Percentiles rank a stretch among this genome's conserved stretches.
These are phyloP conservation scores for Saturnia japonica DNA, from an alignment of 2,888 invertebrate genomes.

Conservation along the genomic window DNA sequence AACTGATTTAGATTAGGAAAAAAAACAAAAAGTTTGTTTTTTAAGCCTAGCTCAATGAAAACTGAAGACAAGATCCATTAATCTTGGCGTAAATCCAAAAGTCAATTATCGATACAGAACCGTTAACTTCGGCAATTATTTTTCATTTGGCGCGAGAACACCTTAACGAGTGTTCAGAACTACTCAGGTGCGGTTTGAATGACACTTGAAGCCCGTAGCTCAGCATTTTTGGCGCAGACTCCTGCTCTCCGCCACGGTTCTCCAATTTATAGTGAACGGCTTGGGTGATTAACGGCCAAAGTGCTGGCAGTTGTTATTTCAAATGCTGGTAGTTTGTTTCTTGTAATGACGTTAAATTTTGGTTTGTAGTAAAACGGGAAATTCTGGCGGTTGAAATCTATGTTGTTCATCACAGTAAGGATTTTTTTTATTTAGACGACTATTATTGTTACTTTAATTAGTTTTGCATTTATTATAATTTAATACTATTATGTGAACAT, in stretches of 20 bases:
- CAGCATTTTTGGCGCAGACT: constrained; percentile 63
- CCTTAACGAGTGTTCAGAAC: constrained; percentile 65
- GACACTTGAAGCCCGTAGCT: constrained; percentile 54
- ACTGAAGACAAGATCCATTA: constrained; percentile 30
- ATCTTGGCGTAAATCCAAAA: constrained; percentile 69
- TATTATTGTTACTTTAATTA: not conserved
- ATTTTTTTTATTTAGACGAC: not conserved
- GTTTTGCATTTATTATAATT: too few species aligned
- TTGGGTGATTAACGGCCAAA: constrained; percentile 46
- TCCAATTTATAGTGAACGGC: constrained; percentile 60
- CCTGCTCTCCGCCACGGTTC: constrained; percentile 30
- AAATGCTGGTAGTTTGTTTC: constrained; percentile 16
- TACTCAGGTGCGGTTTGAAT: constrained; percentile 57
- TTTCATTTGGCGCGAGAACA: constrained; percentile 65
- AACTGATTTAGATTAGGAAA: not conserved
- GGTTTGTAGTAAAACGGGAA: not conserved
- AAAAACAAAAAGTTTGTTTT: not conserved
- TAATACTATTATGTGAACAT: too few species aligned
- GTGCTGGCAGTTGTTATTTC: constrained; percentile 20
- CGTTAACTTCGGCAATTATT: constrained; percentile 71
- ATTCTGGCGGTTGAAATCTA: not conserved
- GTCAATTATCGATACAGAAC: constrained; percentile 68
- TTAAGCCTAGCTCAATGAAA: constrained; percentile 7
- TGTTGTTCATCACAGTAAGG: not conserved
- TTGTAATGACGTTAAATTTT: constrained; percentile 17